Base-by-base conservation (phyloP, 2,888 invertebrate genomes). In the Ectropis crepuscularia region DNA sequence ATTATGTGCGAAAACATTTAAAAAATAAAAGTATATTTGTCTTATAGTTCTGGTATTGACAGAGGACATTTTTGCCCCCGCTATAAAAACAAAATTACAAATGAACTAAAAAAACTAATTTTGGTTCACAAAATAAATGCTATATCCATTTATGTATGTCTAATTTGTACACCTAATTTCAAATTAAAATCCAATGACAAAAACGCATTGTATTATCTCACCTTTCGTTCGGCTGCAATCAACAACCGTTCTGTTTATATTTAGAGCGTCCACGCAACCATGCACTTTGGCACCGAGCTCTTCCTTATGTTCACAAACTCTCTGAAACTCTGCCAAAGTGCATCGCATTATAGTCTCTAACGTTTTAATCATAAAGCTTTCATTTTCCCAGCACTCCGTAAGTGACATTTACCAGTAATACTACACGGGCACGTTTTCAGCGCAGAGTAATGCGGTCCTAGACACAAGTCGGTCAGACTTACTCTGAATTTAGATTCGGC, bases 401-500 rank as follows among this genome's bases (percentile, higher is more conserved):
- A 67, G 69, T 90, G 91, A 90, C 91, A 91, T 91, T 90, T 90
- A 76, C 76, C 41, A 63, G 63, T 77, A 79, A 79, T 77, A 76
- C 78, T 79, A 79, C 81, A 82, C 80, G 79, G 77, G 79, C 77
- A 82, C 81, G 78, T 83, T 83, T 82, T 78, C 73, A 81, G 86
- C 86, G 74, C 83, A 83, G 59, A 87, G 89, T 88, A 87, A 82
- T 86, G 82, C 75, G 75, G 80, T 74, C 76, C 81, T 79, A 67
- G 67, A 62, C 60, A 84, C 80, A 87, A 85, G 82, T 84, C 87
- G 84, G 85, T 85, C 89, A 91, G 89, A 88, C 75, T 77, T 71
- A 75, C 77, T 78, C 85, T 86, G 87, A 78, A 83, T 84, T 87
- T 89, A 86, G 86, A 83, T 76, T 78, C 75, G 88, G 67, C 67